Evolutionary conservation across 2,888 invertebrate species (phyloP), one percentile per base, ranked within the genome.

Genomic region (Euspilapteryx auroguttella): DNA sequence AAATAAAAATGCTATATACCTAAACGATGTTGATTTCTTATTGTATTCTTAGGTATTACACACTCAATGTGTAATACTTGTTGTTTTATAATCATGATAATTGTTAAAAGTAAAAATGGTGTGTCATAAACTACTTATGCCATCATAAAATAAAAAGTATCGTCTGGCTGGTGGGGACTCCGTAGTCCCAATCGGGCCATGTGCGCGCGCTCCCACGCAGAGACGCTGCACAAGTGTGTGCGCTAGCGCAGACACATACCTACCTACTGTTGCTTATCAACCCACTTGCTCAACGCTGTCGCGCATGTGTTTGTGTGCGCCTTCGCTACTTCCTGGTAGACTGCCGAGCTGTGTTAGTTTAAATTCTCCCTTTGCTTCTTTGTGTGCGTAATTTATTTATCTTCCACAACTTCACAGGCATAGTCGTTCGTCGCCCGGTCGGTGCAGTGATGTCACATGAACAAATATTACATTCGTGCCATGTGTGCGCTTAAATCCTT

Each of bases 321-420:
- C 58, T n/a, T 64, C 56, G 59, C 68, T 66, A 75, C 73, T 75
- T 75, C 75, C 75, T 75, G 71, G 73, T 75, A 73, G 57, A 63
- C 56, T 54, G 5, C 8, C 17, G 57, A 49, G 58, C 63, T 68
- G 57, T 59, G 68, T 69, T 68, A 73, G 71, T 71, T 73, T 73
- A 66, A 68, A 65, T 62, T 53, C 50, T 52, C 39, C 49, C 54
- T 55, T 50, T 63, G 71, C 69, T 71, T 48, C 53, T 53, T 51
- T 64, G 71, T 73, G 73, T 73, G 71, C 47, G 71, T 69, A 55
- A 48, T 59, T 58, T 65, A 66, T 64, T 69, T 68, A 65, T 65
- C 63, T 64, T 66, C 66, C 63, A 66, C 57, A 48, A 53, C 32
- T 21, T 29, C 30, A 31, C 24, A 24, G n/a, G n/a, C n/a, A n/a